These are phyloP conservation scores for Zele albiditarsus DNA, from an alignment of 2,888 invertebrate genomes.

Conservation along the genomic window DNA sequence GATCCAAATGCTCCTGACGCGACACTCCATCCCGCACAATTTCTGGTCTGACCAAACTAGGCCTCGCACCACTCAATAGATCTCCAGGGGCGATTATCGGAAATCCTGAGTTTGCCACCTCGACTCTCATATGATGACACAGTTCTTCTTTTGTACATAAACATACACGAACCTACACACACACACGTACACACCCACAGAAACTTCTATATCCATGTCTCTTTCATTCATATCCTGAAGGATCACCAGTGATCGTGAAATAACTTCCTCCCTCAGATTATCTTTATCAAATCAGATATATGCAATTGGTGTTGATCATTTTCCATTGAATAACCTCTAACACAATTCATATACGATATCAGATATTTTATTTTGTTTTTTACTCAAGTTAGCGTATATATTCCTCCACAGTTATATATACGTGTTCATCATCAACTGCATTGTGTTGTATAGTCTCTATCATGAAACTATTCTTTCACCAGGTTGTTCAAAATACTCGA, in stretches of 20 bases:
- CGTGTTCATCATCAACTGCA: background rate
- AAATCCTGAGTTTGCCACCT: conserved; percentile 21
- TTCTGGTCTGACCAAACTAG: conserved; percentile 5
- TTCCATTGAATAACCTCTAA: background rate
- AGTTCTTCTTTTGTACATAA: background rate
- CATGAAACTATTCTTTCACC: background rate
- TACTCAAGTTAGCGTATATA: background rate
- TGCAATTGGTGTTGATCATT: background rate
- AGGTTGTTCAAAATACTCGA: background rate
- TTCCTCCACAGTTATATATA: background rate
- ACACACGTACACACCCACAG: background rate
- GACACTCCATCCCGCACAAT: conserved; percentile 16
- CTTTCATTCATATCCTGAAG: background rate
- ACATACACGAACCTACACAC: background rate
- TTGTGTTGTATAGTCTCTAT: background rate
- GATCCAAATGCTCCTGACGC: background rate
- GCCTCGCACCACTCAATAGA: conserved; percentile 25
- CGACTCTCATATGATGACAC: conserved; percentile 7
- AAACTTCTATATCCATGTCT: background rate
- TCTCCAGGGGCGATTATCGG: conserved; percentile 10
- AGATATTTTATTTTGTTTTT: background rate
- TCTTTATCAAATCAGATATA: conserved; percentile 10
- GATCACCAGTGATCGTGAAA: background rate
- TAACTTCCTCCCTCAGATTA: background rate
- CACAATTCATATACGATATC: background rate